These are phyloP conservation scores for Nasonia oneida DNA, from an alignment of 2,888 invertebrate species.

Conservation along the genomic window DNA sequence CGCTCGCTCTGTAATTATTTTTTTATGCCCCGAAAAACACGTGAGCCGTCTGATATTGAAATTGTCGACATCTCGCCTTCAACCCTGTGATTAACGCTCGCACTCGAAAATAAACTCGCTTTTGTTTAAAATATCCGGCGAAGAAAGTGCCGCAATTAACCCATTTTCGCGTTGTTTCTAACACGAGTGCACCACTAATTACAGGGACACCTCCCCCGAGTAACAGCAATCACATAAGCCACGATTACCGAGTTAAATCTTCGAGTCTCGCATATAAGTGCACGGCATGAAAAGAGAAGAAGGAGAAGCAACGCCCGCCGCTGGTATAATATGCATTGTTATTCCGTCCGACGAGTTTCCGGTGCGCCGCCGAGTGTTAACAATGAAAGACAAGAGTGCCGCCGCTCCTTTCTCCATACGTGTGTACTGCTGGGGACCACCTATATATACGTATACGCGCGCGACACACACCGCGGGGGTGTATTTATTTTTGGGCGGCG, in stretches of 20 bases:
- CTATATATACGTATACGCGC: neutral
- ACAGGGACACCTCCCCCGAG: neutral
- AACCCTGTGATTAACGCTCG: slow-evolving; percentile 5
- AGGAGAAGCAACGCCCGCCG: slow-evolving; percentile 7
- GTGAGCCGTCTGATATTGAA: neutral
- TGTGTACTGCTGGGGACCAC: neutral
- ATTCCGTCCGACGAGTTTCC: slow-evolving; percentile 57
- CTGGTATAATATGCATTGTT: slow-evolving; percentile 46
- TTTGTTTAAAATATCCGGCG: neutral
- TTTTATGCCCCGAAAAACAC: slow-evolving; percentile 8
- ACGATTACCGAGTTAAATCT: slow-evolving; percentile 46
- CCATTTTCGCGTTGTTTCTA: slow-evolving; percentile 8
- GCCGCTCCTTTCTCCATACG: slow-evolving; percentile 40
- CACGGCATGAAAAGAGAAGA: neutral
- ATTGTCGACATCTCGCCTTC: neutral
- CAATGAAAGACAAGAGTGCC: slow-evolving; percentile 28
- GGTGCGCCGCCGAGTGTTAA: slow-evolving; percentile 26
- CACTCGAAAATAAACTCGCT: neutral
- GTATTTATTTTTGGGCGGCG: slow-evolving; percentile 9
- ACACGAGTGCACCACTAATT: too few relatives aligned
- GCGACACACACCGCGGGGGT: neutral
- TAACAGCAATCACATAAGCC: slow-evolving; percentile 15
- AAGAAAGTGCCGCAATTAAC: slow-evolving; percentile 10
- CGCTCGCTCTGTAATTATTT: neutral
- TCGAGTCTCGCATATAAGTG: slow-evolving; percentile 9